Conservation (phyloP, 2,113 vertebrate genomes). For the Eretmochelys imbricata region DNA sequence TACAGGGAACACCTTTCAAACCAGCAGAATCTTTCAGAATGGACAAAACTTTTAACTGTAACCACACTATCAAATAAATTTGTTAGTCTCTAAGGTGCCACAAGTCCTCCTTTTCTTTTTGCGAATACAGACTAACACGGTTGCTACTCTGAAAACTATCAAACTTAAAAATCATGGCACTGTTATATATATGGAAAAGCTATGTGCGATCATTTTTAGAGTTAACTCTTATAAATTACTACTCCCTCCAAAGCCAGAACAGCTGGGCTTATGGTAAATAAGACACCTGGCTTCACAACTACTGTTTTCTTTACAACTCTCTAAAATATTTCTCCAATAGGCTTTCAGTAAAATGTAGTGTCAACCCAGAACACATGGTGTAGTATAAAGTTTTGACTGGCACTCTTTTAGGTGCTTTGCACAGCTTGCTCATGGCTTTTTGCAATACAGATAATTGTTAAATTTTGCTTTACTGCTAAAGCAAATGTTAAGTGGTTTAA, state of each 20-base stretch:
- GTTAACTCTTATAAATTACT: conserved; percentile 25
- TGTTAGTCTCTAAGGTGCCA: no score
- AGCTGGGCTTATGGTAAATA: neutral
- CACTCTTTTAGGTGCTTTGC: conserved; percentile 49
- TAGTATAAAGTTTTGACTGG: neutral
- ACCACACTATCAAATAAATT: neutral
- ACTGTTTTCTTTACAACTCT: conserved; percentile 26
- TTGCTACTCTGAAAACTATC: neutral
- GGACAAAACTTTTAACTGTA: neutral
- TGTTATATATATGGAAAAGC: neutral
- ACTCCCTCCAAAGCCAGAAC: neutral
- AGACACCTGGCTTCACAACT: neutral
- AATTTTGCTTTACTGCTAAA: conserved; percentile 60
- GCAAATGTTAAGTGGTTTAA: conserved; percentile 43
- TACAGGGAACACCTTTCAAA: neutral
- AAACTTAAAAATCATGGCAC: neutral
- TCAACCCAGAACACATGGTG: conserved; percentile 10
- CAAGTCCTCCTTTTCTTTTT: no score
- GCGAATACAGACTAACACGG: no score
- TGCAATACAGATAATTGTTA: conserved; percentile 32
- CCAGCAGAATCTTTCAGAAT: neutral
- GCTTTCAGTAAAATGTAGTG: conserved; percentile 42
- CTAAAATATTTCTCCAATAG: conserved; percentile 19
- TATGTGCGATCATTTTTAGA: conserved; percentile 3
- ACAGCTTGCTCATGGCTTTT: conserved; percentile 43